Conservation (phyloP, 2,888 invertebrate species). For the Diarsia brunnea region DNA sequence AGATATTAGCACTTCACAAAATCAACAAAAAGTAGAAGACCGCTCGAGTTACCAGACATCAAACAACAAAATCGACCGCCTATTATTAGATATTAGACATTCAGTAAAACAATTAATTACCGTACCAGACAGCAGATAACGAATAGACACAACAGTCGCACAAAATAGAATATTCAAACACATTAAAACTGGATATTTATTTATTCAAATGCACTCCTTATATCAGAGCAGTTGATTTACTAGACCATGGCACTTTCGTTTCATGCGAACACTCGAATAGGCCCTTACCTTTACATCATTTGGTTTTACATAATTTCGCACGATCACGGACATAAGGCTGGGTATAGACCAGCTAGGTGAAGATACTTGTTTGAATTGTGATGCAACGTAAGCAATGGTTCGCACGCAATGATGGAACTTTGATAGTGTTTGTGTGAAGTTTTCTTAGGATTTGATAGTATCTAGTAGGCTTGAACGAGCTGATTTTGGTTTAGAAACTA, state of each 20-base stretch:
- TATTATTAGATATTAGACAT: constrained; percentile 32
- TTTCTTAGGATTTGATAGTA: constrained; percentile 3
- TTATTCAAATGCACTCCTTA: constrained; percentile 50
- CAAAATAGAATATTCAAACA: constrained; percentile 46
- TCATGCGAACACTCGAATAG: constrained; percentile 45
- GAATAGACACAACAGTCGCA: constrained; percentile 47
- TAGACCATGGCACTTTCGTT: constrained; percentile 48
- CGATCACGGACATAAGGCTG: constrained; percentile 54
- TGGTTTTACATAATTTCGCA: constrained; percentile 62
- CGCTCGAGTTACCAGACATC: neutral
- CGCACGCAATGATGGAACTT: constrained; percentile 48
- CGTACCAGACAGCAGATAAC: constrained; percentile 46
- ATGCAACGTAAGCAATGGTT: constrained; percentile 57
- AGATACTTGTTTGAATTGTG: constrained; percentile 55
- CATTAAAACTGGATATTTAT: constrained; percentile 44
- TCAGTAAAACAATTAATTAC: constrained; percentile 45
- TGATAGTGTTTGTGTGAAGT: constrained; percentile 28
- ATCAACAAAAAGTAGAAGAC: constrained; percentile 6
- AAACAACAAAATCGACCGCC: constrained; percentile 15
- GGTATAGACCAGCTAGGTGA: constrained; percentile 41
- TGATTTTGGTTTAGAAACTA: constrained; percentile 2
- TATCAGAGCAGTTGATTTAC: constrained; percentile 45
- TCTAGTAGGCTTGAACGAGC: neutral
- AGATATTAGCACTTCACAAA: neutral
- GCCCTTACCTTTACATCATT: constrained; percentile 56